Evolutionary conservation across 1,140 invertebrate genomes (phyloP).

Genomic region (Eupristina koningsbergeri): DNA sequence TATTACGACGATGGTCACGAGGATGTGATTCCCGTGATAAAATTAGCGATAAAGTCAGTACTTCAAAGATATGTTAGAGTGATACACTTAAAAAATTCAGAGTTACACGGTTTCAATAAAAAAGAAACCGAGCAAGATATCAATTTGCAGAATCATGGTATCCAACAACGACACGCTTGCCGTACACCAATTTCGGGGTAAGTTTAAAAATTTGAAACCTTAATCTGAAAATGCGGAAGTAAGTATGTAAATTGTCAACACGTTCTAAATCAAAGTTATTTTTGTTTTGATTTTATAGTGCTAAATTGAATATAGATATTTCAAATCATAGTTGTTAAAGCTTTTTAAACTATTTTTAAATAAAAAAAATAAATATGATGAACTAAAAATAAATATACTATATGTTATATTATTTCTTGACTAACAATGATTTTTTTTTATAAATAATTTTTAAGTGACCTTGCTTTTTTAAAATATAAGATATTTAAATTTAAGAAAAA

Average conservation of each 20-base stretch:
- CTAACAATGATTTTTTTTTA: no score
- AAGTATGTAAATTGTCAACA: not conserved
- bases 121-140: not conserved
- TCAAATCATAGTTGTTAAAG: not conserved
- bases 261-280: not conserved
- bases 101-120: not conserved
- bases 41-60: conserved; percentile 25
- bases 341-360: no score
- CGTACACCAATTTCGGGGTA: conserved; percentile 38
- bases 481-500: conserved; percentile 36
- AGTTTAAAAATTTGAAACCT: not conserved
- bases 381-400: no score
- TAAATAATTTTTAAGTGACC: no score
- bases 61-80: conserved; percentile 9
- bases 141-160: conserved; percentile 32
- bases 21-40: conserved; percentile 43
- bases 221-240: not conserved
- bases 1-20: conserved; percentile 41
- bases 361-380: no score
- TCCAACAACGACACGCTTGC: conserved; percentile 33
- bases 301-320: not conserved
- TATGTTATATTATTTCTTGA: no score
- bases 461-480: not conserved
- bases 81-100: conserved; percentile 8
- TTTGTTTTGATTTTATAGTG: not conserved